Percentiles rank a stretch among this genome's conserved stretches.
Conservation (phyloP, 2,888 invertebrate genomes). For the Cephus sareptanus region DNA sequence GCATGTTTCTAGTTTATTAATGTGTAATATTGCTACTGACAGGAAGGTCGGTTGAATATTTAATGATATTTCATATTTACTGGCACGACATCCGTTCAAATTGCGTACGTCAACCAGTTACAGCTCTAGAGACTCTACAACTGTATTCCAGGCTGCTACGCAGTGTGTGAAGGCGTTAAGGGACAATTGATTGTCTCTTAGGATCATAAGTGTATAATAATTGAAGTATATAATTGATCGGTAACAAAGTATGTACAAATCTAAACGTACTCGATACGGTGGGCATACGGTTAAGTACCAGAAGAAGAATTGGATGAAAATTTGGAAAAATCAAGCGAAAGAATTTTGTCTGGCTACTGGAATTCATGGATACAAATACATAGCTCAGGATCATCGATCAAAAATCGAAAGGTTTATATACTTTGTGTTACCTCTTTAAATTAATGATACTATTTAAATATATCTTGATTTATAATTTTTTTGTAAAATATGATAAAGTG, state of each 20-base stretch:
- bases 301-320: conserved; percentile 18
- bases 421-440: not conserved
- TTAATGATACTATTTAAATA: conserved; percentile 1
- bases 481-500: conserved; percentile 7
- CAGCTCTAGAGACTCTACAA: not conserved
- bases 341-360: conserved; percentile 78
- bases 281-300: conserved; percentile 8
- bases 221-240: not conserved
- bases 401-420: conserved; percentile 69
- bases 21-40: not conserved
- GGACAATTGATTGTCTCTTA: not conserved
- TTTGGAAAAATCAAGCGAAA: conserved; percentile 46
- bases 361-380: conserved; percentile 78
- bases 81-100: conserved; percentile 15
- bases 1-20: not conserved
- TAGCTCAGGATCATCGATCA: conserved; percentile 71
- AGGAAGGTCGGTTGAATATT: conserved; percentile 42
- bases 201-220: not conserved
- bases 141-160: not conserved
- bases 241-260: not conserved
- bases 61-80: conserved; percentile 33
- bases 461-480: not conserved
- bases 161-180: not conserved
- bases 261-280: not conserved
- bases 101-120: conserved; percentile 2